These are phyloP conservation scores for Eilema depressum DNA, from an alignment of 2,888 invertebrate genomes.

Conservation along the genomic window DNA sequence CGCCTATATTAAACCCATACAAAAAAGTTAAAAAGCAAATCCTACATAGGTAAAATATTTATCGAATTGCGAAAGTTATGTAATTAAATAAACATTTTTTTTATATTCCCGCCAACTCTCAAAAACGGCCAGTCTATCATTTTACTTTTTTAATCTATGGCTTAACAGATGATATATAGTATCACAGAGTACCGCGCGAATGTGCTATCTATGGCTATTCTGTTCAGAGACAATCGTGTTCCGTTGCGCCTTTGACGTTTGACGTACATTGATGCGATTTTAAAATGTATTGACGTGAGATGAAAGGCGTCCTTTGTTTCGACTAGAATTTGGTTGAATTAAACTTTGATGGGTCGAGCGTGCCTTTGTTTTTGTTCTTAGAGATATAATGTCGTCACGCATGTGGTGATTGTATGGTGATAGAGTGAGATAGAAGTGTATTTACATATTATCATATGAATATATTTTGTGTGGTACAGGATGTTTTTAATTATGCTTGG, in stretches of 20 bases:
- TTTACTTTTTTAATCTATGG: constrained; percentile 52
- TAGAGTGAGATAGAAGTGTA: neutral
- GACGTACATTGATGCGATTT: constrained; percentile 32
- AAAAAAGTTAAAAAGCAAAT: no score
- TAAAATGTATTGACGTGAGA: constrained; percentile 29
- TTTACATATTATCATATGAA: neutral
- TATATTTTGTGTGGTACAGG: neutral
- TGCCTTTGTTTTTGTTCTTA: constrained; percentile 27
- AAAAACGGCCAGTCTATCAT: constrained; percentile 20
- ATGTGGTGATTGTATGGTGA: neutral
- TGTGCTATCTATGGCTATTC: constrained; percentile 72
- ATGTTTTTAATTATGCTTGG: no score
- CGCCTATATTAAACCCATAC: no score
- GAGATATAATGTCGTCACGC: constrained; percentile 18
- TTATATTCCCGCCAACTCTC: neutral
- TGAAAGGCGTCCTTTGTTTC: constrained; percentile 28
- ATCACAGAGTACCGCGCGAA: constrained; percentile 71
- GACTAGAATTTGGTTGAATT: constrained; percentile 21
- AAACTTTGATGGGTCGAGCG: constrained; percentile 10
- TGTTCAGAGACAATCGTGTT: constrained; percentile 66
- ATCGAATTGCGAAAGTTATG: no score
- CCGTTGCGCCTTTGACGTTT: constrained; percentile 51
- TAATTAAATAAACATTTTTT: neutral
- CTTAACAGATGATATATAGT: constrained; percentile 71
- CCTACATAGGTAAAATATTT: no score